Evolutionary conservation across 2,797 vertebrate species (phyloP).

Genomic region (Erethizon dorsatum): DNA sequence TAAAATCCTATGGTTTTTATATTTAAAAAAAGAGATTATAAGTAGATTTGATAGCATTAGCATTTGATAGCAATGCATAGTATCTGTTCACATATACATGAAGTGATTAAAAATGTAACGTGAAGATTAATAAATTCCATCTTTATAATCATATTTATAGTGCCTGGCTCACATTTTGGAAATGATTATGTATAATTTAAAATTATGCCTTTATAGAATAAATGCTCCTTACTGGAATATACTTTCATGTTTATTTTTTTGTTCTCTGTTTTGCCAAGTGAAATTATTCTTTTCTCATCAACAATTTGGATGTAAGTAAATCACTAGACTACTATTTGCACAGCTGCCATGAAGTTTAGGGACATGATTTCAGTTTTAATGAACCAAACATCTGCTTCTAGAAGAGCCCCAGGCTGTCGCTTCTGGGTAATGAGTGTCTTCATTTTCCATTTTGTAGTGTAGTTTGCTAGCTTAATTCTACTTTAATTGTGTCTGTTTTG

Average conservation of each 20-base stretch:
- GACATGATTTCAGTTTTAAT: not conserved
- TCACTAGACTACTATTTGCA: not conserved
- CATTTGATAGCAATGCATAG: not conserved
- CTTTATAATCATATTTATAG: not conserved
- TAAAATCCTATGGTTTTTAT: not conserved
- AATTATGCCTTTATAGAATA: conserved; percentile 46
- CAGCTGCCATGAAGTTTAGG: not conserved
- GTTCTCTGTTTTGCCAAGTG: conserved; percentile 15
- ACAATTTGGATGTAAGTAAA: not conserved
- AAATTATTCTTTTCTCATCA: not conserved
- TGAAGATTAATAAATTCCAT: conserved; percentile 54
- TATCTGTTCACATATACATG: not conserved
- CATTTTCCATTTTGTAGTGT: not conserved
- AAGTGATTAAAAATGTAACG: conserved; percentile 36
- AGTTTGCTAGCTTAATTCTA: not conserved
- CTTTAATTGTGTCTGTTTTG: not conserved
- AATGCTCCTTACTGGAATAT: not conserved
- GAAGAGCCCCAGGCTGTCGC: not conserved
- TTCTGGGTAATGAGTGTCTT: not conserved
- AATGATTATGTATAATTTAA: conserved; percentile 36
- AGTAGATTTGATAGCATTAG: conserved; percentile 4
- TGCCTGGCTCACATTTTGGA: conserved; percentile 9
- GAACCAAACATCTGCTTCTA: conserved; percentile 40
- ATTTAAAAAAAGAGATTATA: not conserved
- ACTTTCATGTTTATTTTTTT: not conserved